These are phyloP conservation scores for Acanthis flammea DNA, from an alignment of 2,797 vertebrate genomes.

Conservation along the genomic window DNA sequence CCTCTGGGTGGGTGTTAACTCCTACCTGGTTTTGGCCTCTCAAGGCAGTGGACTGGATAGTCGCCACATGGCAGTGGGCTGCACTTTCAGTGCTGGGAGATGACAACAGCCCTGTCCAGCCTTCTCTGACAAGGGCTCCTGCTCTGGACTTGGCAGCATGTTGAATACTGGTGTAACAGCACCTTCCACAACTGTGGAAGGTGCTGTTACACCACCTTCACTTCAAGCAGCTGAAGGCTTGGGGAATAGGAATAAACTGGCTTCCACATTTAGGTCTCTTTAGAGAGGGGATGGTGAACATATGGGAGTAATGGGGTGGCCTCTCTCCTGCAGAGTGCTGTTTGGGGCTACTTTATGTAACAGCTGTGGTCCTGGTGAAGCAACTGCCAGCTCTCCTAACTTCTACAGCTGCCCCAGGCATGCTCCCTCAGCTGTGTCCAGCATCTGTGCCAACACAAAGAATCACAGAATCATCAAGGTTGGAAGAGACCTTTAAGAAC, in stretches of 20 bases:
- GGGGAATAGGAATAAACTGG: not conserved
- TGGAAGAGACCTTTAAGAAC: not conserved
- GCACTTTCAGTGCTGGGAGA: not conserved
- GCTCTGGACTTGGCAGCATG: not conserved
- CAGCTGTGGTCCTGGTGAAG: not conserved
- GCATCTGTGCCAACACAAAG: not conserved
- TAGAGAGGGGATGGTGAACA: not conserved
- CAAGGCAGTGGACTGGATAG: not conserved
- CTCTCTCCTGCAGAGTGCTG: not conserved
- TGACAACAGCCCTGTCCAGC: not conserved
- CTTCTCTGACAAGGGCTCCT: not conserved
- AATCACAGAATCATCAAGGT: not conserved
- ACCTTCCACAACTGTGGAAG: not conserved
- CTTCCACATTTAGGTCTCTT: not conserved
- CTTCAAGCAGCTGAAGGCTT: not conserved
- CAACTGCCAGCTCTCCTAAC: not conserved
- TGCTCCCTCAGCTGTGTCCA: not conserved
- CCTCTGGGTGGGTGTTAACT: not conserved
- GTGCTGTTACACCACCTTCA: no score
- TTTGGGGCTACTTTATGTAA: not conserved
- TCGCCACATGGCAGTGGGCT: not conserved
- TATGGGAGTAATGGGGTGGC: not conserved
- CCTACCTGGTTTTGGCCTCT: not conserved
- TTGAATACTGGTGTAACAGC: not conserved
- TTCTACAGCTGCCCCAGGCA: not conserved